These are phyloP conservation scores for Gambusia holbrooki DNA, from an alignment of 2,113 vertebrate species.

Conservation along the genomic window DNA sequence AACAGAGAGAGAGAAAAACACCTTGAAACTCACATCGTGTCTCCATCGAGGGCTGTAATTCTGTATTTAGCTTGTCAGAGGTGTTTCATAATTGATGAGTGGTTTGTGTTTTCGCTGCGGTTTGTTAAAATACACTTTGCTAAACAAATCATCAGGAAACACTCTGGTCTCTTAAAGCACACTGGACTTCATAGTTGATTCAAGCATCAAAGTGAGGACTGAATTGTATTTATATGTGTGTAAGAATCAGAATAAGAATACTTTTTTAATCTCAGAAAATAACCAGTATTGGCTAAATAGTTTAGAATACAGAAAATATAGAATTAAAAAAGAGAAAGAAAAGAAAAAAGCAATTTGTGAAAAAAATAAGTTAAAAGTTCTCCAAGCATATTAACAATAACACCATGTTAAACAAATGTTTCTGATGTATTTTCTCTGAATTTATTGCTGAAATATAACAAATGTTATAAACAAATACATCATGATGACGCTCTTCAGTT, in stretches of 20 bases:
- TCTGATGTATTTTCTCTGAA: not conserved
- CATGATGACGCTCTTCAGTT: not conserved
- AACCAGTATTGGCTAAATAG: not conserved
- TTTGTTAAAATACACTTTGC: constrained; percentile 17
- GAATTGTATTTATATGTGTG: not conserved
- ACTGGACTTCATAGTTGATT: not conserved
- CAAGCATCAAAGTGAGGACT: not conserved
- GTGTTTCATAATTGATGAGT: constrained; percentile 39
- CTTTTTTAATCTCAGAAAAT: not conserved
- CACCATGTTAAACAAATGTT: not conserved
- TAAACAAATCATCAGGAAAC: constrained; percentile 8
- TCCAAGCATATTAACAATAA: not conserved
- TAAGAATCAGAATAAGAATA: not conserved
- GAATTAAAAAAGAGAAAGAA: not conserved
- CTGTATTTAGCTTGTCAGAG: constrained; percentile 31
- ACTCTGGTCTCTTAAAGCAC: not conserved
- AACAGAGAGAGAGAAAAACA: not conserved
- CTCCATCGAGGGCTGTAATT: not conserved
- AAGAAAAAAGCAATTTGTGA: not conserved
- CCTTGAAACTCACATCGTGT: not conserved
- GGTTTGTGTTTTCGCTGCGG: constrained; percentile 25
- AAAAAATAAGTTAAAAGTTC: no score
- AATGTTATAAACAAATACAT: not conserved
- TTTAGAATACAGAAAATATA: not conserved
- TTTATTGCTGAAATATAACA: no score